phyloP scores from a whole-genome alignment of 1,140 invertebrate species.

The Bombus affinis region DNA sequence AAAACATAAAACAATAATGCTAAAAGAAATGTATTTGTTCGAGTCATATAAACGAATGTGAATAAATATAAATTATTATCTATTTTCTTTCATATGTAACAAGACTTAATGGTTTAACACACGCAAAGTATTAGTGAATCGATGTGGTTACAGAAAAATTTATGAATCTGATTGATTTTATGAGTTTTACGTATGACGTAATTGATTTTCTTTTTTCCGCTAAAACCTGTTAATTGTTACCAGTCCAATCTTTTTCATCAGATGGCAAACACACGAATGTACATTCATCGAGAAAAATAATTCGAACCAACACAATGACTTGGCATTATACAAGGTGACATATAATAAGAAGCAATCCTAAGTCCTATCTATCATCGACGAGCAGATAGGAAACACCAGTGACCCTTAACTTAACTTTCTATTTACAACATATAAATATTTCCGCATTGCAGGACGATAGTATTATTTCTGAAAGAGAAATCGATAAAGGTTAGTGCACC shows the following conservation, averaged over 20 bases:
- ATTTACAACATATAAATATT: neutral
- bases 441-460: no score
- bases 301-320: slow-evolving; percentile 10
- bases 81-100: no score
- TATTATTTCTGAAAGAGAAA: slow-evolving; percentile 36
- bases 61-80: neutral
- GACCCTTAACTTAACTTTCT: slow-evolving; percentile 14
- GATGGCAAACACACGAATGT: slow-evolving; percentile 35
- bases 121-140: neutral
- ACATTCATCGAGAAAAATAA: slow-evolving; percentile 56
- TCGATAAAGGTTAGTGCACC: slow-evolving; percentile 47
- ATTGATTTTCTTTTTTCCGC: slow-evolving; percentile 17
- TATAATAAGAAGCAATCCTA: neutral
- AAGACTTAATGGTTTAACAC: neutral
- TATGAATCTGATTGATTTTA: neutral
- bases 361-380: no score
- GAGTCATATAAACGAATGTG: neutral
- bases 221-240: slow-evolving; percentile 53
- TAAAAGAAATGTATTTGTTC: neutral
- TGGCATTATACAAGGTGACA: neutral
- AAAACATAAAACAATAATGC: no score
- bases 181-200: slow-evolving; percentile 35
- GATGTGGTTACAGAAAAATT: neutral
- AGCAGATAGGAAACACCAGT: neutral
- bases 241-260: slow-evolving; percentile 27